These are phyloP conservation scores for Selene dorsalis DNA, from an alignment of 2,797 vertebrate genomes.

Conservation along the genomic window DNA sequence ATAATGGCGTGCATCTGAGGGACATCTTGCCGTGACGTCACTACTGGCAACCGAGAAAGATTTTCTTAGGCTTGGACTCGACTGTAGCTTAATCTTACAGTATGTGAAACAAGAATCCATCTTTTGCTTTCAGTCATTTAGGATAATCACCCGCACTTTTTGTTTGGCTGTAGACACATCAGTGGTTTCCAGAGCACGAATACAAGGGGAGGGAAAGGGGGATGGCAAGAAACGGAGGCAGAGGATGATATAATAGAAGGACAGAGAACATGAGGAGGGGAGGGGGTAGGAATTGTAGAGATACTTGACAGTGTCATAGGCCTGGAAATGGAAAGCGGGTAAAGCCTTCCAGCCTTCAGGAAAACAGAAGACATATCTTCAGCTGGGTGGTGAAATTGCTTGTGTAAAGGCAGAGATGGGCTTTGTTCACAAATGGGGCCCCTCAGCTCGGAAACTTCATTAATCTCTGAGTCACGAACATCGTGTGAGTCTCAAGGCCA, in stretches of 20 bases:
- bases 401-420: conserved; percentile 62
- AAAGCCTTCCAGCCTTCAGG: conserved; percentile 62
- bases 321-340: conserved; percentile 51
- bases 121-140: conserved; percentile 57
- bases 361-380: conserved; percentile 65
- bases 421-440: conserved; percentile 45
- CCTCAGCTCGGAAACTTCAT: conserved; percentile 53
- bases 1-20: conserved; percentile 51
- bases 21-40: conserved; percentile 42
- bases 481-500: conserved; percentile 47
- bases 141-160: conserved; percentile 54
- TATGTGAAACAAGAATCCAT: conserved; percentile 62
- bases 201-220: conserved; percentile 14
- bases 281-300: conserved; percentile 23
- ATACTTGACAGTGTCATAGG: conserved; percentile 51
- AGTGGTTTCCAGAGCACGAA: conserved; percentile 49
- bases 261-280: conserved; percentile 10
- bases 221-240: conserved; percentile 14
- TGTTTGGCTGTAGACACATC: conserved; percentile 36
- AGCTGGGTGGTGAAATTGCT: conserved; percentile 68
- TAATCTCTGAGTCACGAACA: conserved; percentile 49
- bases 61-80: conserved; percentile 24
- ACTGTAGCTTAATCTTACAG: conserved; percentile 46
- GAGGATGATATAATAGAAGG: conserved; percentile 33
- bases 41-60: conserved; percentile 36